Base-by-base conservation (phyloP, 2,113 vertebrate genomes). In the Labeo catla region DNA sequence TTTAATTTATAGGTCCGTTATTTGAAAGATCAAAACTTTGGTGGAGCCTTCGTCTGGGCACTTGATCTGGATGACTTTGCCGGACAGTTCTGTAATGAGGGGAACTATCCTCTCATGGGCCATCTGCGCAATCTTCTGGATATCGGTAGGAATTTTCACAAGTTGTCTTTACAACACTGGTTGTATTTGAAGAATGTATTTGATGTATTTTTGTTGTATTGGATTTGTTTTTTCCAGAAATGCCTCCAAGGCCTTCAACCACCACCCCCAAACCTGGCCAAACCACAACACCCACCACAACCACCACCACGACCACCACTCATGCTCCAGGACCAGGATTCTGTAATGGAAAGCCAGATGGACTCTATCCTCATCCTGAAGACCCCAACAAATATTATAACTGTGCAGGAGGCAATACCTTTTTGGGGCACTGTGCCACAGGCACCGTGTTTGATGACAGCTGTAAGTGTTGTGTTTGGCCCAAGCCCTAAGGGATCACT, bases 51-150 rank as follows among this genome's bases (percentile, higher is more conserved):
- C 88, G 94, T 97, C 57, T 97, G 95, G 96, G 93, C 96, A 3
- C 93, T 97, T 21, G 96, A 96, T 89, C 89, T 97, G 86, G 96
- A 97, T 90, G 96, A 97, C 86, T 97, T 96, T 92, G 87, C 86
- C 2, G 95, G 95, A 73, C 88, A 90, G 19, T 97, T 96, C 90
- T 97, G 96, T 36, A 90, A 89, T 36, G 83, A 96, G 76, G 95
- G 95, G 8, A 90, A 19, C 21, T 93, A 95, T 90, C 95, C 95
- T 52, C 91, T 97, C 23, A 89, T 96, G 86, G 39, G 4, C 11
- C 94, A 95, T 81, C 93, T 97, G 4, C 92, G 68, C 89, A 94
- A 90, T 45, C 89, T 94, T 19, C 91, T 96, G 34, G 7, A 89
- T 15, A 89, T 92, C 52, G 91, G 95, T 95, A 93, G 19, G 87